Evolutionary conservation across 2,113 vertebrate genomes (phyloP).

Genomic region (Brienomyrus longianalis): DNA sequence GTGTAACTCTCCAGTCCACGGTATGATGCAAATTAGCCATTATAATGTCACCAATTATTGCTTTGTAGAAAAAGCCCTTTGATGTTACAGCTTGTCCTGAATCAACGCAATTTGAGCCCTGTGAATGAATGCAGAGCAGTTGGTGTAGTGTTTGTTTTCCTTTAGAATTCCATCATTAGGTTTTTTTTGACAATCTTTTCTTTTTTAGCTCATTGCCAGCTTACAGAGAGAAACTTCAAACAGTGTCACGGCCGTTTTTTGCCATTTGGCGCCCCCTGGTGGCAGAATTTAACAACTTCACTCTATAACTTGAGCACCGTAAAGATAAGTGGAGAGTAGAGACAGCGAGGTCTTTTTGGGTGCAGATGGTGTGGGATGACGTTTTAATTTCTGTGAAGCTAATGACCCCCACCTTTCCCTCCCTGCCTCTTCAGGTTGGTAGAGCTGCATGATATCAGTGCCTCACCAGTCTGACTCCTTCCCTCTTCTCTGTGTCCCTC

Average conservation of each 20-base stretch:
- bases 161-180: neutral
- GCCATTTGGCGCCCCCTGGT: conserved; percentile 49
- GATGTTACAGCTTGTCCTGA: neutral
- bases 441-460: conserved; percentile 23
- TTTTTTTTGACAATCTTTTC: conserved; percentile 4
- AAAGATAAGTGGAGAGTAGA: neutral
- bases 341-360: neutral
- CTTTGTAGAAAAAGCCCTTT: neutral
- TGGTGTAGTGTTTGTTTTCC: neutral
- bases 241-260: conserved; percentile 25
- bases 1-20: neutral
- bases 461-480: conserved; percentile 22
- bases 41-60: neutral
- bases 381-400: neutral
- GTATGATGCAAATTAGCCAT: neutral
- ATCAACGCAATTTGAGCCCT: neutral
- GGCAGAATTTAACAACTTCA: conserved; percentile 5
- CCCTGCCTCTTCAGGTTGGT: conserved; percentile 17
- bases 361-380: neutral
- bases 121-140: neutral
- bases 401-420: neutral
- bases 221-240: neutral
- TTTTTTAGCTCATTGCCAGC: conserved; percentile 45
- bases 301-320: conserved; percentile 13
- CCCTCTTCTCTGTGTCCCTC: conserved; percentile 13